These are phyloP conservation scores for human DNA, from an alignment of 2,113 vertebrate species.

Conservation along the genomic window DNA sequence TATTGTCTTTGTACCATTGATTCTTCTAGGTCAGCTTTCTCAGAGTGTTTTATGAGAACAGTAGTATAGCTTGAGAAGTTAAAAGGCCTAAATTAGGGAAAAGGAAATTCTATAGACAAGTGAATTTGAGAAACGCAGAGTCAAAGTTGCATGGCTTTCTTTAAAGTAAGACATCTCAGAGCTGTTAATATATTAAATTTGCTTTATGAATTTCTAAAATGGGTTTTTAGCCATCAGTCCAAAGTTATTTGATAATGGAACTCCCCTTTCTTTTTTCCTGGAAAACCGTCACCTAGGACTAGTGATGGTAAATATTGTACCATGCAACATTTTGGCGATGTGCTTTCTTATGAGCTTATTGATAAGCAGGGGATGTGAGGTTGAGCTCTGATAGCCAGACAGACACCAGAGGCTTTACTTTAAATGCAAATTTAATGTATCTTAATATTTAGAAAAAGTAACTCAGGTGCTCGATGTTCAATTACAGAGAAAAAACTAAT, in stretches of 20 bases:
- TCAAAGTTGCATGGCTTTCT: background rate
- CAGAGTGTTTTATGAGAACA: background rate
- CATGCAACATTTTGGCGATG: background rate
- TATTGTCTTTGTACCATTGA: background rate
- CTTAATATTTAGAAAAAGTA: background rate
- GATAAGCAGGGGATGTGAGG: background rate
- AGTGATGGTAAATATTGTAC: background rate
- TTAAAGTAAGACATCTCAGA: background rate
- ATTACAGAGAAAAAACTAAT: background rate
- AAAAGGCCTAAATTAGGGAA: background rate
- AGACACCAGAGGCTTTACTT: background rate
- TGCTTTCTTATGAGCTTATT: background rate
- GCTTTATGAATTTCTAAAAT: background rate
- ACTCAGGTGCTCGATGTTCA: background rate
- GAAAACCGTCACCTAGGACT: background rate
- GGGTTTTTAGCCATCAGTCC: background rate
- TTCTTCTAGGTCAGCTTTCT: background rate
- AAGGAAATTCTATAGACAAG: background rate
- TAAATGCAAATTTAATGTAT: background rate
- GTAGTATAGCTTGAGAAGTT: background rate
- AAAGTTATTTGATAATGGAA: background rate
- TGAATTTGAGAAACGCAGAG: background rate
- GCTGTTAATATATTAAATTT: background rate
- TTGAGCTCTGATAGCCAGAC: background rate
- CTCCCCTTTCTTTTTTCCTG: background rate